Evolutionary conservation across 2,113 vertebrate species (phyloP).

Genomic region (Rynchops niger): DNA sequence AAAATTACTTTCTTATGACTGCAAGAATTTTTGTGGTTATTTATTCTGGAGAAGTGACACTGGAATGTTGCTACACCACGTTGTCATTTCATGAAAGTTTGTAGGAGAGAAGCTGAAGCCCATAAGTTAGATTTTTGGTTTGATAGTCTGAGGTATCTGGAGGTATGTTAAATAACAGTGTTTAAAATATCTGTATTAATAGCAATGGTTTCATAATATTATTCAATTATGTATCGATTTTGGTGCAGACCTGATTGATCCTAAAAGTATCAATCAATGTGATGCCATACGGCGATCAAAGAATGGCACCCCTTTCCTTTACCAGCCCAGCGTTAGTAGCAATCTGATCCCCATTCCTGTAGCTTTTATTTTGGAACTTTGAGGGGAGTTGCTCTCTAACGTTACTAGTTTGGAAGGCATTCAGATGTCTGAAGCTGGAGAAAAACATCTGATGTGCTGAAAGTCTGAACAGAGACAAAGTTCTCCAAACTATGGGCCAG

Average conservation of each 20-base stretch:
- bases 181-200: neutral
- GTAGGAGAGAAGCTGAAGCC: neutral
- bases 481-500: neutral
- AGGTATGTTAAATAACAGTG: neutral
- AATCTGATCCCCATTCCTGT: neutral
- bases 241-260: neutral
- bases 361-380: neutral
- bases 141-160: neutral
- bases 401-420: neutral
- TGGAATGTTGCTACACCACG: neutral
- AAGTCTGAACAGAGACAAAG: neutral
- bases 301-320: neutral
- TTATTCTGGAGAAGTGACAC: neutral
- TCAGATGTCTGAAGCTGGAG: neutral
- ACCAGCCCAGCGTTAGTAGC: neutral
- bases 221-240: neutral
- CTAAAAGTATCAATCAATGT: neutral
- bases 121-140: neutral
- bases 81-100: neutral
- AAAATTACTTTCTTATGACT: neutral
- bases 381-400: neutral
- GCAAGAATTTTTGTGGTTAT: neutral
- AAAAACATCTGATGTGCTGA: neutral
- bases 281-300: neutral
- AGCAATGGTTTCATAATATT: neutral